These are phyloP conservation scores for Synanthedon tipuliformis DNA, from an alignment of 2,888 invertebrate genomes.

Conservation along the genomic window DNA sequence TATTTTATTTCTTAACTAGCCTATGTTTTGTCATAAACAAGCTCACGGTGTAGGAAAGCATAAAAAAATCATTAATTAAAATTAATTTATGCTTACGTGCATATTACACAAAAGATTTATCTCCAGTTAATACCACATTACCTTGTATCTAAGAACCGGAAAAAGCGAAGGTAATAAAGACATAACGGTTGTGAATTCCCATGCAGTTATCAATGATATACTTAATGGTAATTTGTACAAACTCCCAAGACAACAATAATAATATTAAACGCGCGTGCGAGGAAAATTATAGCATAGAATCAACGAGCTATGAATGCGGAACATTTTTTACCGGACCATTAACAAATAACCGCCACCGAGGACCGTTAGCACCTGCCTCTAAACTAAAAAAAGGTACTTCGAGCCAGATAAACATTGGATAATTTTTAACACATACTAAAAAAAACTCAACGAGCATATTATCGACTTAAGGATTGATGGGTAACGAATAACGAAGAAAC, in stretches of 20 bases:
- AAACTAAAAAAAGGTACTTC: neutral
- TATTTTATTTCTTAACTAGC: no score
- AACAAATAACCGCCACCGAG: slow-evolving; percentile 53
- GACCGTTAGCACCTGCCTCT: slow-evolving; percentile 60
- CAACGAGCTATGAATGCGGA: slow-evolving; percentile 32
- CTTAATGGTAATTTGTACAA: slow-evolving; percentile 14
- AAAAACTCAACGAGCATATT: neutral
- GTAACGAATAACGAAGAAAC: neutral
- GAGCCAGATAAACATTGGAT: neutral
- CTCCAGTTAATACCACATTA: neutral
- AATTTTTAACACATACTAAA: neutral
- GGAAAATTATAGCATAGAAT: slow-evolving; percentile 13
- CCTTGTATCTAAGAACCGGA: neutral
- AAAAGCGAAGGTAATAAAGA: neutral
- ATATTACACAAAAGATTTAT: neutral
- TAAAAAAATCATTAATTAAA: no score
- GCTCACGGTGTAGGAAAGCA: no score
- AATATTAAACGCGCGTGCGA: slow-evolving; percentile 24
- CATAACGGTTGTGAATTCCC: slow-evolving; percentile 5
- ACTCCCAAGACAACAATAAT: slow-evolving; percentile 17
- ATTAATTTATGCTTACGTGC: no score
- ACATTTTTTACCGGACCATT: slow-evolving; percentile 52
- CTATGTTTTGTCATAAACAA: no score
- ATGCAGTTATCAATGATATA: slow-evolving; percentile 10
- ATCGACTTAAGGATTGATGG: neutral